Conservation (phyloP, 2,113 vertebrate species). For the Gorilla gorilla region DNA sequence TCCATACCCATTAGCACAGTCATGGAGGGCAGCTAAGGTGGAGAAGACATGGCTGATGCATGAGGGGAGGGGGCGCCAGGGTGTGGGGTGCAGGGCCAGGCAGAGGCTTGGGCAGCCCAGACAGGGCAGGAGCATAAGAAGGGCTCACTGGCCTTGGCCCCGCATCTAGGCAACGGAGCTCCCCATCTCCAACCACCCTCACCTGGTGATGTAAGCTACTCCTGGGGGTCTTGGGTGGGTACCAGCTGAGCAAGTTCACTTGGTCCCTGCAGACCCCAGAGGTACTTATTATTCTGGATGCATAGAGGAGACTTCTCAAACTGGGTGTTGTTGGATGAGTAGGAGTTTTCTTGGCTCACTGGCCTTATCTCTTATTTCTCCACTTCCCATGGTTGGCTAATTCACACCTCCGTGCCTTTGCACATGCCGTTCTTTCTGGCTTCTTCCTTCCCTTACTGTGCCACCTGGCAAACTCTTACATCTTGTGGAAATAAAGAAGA, state of each 20-base stretch:
- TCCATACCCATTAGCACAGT: slow-evolving; percentile 58
- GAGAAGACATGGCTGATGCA: slow-evolving; percentile 40
- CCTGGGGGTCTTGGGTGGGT: background rate
- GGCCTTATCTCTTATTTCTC: background rate
- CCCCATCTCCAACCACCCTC: background rate
- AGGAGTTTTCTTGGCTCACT: background rate
- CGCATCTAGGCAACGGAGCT: rapidly evolving
- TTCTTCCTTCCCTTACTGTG: background rate
- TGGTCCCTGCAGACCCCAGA: background rate
- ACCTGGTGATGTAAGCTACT: background rate
- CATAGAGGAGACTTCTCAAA: background rate
- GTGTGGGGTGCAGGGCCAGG: background rate
- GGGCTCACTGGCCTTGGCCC: background rate
- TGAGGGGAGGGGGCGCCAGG: background rate
- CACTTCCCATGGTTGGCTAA: rapidly evolving
- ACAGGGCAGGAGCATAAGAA: rapidly evolving
- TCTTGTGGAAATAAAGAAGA: background rate
- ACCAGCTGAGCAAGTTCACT: background rate
- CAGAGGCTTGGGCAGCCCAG: background rate
- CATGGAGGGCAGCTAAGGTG: slow-evolving; percentile 18
- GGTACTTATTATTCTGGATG: no score
- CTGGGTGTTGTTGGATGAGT: background rate
- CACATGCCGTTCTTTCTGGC: background rate
- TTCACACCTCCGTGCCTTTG: background rate
- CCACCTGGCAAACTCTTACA: background rate